phyloP scores from a whole-genome alignment of 2,888 invertebrate species.

The Ophonus ardosiacus region DNA sequence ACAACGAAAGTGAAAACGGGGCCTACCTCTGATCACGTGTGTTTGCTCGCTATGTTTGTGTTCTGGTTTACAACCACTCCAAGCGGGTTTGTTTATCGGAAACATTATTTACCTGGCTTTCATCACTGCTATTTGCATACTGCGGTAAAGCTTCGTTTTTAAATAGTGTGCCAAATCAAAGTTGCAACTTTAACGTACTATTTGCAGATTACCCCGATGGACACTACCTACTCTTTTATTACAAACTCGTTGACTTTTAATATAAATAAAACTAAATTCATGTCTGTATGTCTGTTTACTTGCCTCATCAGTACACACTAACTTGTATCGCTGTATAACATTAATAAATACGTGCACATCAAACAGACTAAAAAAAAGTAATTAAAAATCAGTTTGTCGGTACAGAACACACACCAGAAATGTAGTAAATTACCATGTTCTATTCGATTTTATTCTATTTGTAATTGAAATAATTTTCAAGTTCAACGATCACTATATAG shows the following conservation, averaged over 20 bases:
- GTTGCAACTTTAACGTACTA: slow-evolving; percentile 11
- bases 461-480: too few relatives aligned
- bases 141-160: slow-evolving; percentile 19
- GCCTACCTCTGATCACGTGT: slow-evolving; percentile 47
- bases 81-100: slow-evolving; percentile 59
- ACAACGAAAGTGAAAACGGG: slow-evolving; percentile 24
- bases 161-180: slow-evolving; percentile 44
- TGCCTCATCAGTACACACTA: neutral
- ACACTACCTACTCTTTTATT: slow-evolving; percentile 15
- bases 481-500: too few relatives aligned
- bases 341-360: neutral
- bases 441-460: too few relatives aligned
- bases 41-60: slow-evolving; percentile 54
- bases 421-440: too few relatives aligned
- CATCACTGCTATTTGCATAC: slow-evolving; percentile 55
- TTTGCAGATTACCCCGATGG: neutral
- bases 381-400: neutral
- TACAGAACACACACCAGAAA: too few relatives aligned
- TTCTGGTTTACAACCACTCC: slow-evolving; percentile 60
- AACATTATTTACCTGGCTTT: slow-evolving; percentile 62
- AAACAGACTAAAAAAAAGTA: neutral
- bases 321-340: neutral
- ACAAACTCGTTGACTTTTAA: slow-evolving; percentile 1
- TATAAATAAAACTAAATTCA: slow-evolving; percentile 40
- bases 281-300: neutral